These are phyloP conservation scores for Neodiprion pinetum DNA, from an alignment of 1,140 invertebrate genomes.

Conservation along the genomic window DNA sequence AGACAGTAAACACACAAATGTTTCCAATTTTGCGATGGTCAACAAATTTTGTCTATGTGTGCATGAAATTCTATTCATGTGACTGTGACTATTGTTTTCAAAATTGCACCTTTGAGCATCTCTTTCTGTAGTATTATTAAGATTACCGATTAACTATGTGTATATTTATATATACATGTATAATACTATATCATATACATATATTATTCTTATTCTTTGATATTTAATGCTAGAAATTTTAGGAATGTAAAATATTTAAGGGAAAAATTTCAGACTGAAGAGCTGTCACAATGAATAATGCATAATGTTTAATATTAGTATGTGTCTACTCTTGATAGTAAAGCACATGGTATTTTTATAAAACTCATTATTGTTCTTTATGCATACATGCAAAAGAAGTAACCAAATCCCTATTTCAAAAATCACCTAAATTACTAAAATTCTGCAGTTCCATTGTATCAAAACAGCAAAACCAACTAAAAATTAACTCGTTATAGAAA, in stretches of 20 bases:
- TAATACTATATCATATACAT: no score
- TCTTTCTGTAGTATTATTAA: constrained; percentile 7
- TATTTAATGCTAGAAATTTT: not conserved
- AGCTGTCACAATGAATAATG: constrained; percentile 11
- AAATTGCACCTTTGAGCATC: not conserved
- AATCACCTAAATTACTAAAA: not conserved
- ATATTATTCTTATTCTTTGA: not conserved
- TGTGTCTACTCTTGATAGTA: constrained; percentile 13
- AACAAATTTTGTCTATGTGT: not conserved
- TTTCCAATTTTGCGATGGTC: constrained; percentile 18
- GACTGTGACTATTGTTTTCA: not conserved
- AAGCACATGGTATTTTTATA: constrained; percentile 22
- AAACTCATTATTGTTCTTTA: not conserved
- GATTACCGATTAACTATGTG: constrained; percentile 10
- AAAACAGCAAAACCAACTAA: no score
- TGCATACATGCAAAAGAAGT: not conserved
- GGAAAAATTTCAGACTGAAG: constrained; percentile 17
- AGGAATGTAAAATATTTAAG: not conserved
- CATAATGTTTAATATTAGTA: constrained; percentile 19
- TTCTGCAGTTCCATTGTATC: no score
- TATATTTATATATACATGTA: not conserved
- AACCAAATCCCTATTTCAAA: not conserved
- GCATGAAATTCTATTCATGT: not conserved
- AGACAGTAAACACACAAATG: not conserved
- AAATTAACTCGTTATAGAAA: no score